Base-by-base conservation (phyloP, 2,888 invertebrate species). In the Lepidochrysops patricia region DNA sequence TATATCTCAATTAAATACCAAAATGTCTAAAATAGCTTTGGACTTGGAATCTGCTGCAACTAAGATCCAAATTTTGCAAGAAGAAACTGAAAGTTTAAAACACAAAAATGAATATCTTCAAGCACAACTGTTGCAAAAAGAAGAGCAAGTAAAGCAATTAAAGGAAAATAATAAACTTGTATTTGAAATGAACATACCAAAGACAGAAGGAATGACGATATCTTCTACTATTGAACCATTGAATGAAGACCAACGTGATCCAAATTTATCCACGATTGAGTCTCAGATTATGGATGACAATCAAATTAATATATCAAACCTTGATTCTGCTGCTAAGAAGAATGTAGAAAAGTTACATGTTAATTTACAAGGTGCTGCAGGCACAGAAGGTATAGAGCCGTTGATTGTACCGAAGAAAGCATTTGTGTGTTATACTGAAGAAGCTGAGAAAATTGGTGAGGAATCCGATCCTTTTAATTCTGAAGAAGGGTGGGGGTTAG, bases 341-440 rank as follows among this genome's bases (percentile, higher is more conserved):
- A 65, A 70, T 49, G 64, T 75, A 32, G 76, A 80, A 62, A 64
- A 69, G 12, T 63, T 71, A 63, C 68, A 77, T 62, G 64, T 72
- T 63, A 62, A 72, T n/a, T 61, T 52, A 60, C 58, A 67, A 29
- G 50, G 64, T 13, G 63, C 68, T 56, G 58, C 60, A 34, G 35
- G 60, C 23, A 62, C 67, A 57, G 63, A 66, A 58, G 68, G 61
- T 63, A 62, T 70, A 32, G 89, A 89, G 70, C 74, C 81, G 58
- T 61, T 79, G 0, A 90, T 92, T 63, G 79, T 85, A 35, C 82
- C 91, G 12, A 90, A 90, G 71, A 90, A 89, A 70, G 80, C 91
- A 0, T 92, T 91, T 68, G 62, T 87, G 1, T 92, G 92, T 69
- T 89, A 90, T 32, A 19, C 19, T 43, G 75, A 77, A 15, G 76